Evolutionary conservation across 1,140 invertebrate species (phyloP), one percentile per base, ranked within the genome.

Genomic region (Armadillidium nasatum): DNA sequence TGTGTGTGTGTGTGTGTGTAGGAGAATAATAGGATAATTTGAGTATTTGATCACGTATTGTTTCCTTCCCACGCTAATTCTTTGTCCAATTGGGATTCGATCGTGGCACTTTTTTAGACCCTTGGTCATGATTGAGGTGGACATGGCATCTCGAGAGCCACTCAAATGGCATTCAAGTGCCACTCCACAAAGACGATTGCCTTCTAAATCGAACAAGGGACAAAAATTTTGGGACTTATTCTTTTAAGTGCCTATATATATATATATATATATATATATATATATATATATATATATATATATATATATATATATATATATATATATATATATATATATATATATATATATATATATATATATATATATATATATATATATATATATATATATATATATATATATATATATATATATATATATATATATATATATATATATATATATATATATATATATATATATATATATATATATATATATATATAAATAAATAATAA

Each of bases 21-120:
- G n/a, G n/a, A n/a, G 33, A 33, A 33, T 33, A 33, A 33, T 33
- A 3, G 33, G 33, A 33, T 33, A 3, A 33, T 33, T 33, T 33
- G 11, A 19, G 11, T 60, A 60, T 60, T 60, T 60, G 50, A 60
- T 60, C 50, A 60, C 50, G 50, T 60, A 50, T 60, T 60, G 50
- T 60, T 60, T 60, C 50, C 50, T 60, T 60, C 50, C 50, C 50
- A 60, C 50, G 50, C 11, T 60, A 60, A 50, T 60, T 60, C 19
- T 60, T 60, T 13, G 50, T 19, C 50, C 1, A 60, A 60, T 60
- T 60, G 50, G 50, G 11, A 60, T 33, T 33, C 33, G 33, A 33
- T 33, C 33, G 33, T 33, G 33, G 33, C 33, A 33, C 33, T 33
- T 60, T 60, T 60, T 60, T 19, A 15, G 50, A 7, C 50, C 46